phyloP scores from a whole-genome alignment of 2,888 invertebrate species.

The Dendrolimus houi region DNA sequence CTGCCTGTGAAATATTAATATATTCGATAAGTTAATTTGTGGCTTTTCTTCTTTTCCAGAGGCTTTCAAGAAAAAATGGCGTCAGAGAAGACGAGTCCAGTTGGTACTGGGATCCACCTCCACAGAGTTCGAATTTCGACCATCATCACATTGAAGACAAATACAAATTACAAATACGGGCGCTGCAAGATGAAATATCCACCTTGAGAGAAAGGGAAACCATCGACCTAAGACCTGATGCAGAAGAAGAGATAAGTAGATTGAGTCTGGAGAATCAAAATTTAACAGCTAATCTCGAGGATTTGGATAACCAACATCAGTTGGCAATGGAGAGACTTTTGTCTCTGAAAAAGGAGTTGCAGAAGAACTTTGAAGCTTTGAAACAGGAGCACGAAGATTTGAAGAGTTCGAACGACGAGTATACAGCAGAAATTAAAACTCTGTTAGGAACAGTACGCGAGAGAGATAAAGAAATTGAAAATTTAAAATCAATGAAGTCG shows the following conservation, averaged over 20 bases:
- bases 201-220: conserved; percentile 45
- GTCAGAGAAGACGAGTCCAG: conserved; percentile 62
- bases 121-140: conserved; percentile 27
- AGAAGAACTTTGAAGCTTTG: conserved; percentile 65
- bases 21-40: neutral
- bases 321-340: conserved; percentile 79
- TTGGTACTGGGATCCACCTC: conserved; percentile 74
- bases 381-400: conserved; percentile 66
- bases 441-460: conserved; percentile 58
- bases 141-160: conserved; percentile 33
- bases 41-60: conserved; percentile 51
- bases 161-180: conserved; percentile 50
- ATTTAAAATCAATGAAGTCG: conserved; percentile 26
- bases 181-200: conserved; percentile 57
- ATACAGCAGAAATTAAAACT: conserved; percentile 55
- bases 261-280: conserved; percentile 76
- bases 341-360: conserved; percentile 69
- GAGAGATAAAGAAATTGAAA: conserved; percentile 56
- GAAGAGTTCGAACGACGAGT: conserved; percentile 58
- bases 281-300: conserved; percentile 78
- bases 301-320: conserved; percentile 84
- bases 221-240: conserved; percentile 30
- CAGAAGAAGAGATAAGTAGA: conserved; percentile 58
- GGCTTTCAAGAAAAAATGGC: conserved; percentile 56
- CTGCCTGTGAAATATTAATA: too few species aligned